Percentiles rank a stretch among this genome's conserved stretches.
Conservation (phyloP, 2,888 invertebrate genomes). For the Drosophila mayaguana region DNA sequence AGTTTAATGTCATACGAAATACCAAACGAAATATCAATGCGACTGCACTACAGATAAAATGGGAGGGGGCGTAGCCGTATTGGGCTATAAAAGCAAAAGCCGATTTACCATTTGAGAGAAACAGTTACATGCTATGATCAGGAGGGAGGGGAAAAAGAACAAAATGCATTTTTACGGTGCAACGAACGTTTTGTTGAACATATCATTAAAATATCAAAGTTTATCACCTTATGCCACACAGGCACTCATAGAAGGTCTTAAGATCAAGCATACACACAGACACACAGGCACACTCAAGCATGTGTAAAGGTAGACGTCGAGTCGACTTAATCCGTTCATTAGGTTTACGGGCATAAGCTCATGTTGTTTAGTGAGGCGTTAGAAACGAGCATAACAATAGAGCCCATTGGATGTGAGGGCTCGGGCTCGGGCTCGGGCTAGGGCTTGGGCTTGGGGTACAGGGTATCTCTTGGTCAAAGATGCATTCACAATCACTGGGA, state of each 20-base stretch:
- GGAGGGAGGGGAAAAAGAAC: neutral
- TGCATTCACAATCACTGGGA: slow-evolving; percentile 50
- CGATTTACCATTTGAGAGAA: slow-evolving; percentile 68
- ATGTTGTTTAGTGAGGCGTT: slow-evolving; percentile 76
- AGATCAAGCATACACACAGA: slow-evolving; percentile 14
- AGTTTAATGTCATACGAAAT: slow-evolving; percentile 60
- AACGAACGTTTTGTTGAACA: slow-evolving; percentile 81
- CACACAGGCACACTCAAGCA: slow-evolving; percentile 16
- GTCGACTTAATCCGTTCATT: slow-evolving; percentile 82
- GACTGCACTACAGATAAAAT: neutral
- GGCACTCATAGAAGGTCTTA: slow-evolving; percentile 30
- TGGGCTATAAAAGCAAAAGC: slow-evolving; percentile 69
- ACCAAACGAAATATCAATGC: slow-evolving; percentile 45
- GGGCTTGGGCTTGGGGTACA: neutral
- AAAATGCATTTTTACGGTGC: slow-evolving; percentile 59
- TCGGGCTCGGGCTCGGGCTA: neutral
- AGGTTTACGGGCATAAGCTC: slow-evolving; percentile 77
- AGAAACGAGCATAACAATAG: slow-evolving; percentile 66
- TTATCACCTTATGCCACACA: slow-evolving; percentile 77
- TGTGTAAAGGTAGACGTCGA: slow-evolving; percentile 21
- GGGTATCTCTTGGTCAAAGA: slow-evolving; percentile 19
- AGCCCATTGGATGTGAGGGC: slow-evolving; percentile 16
- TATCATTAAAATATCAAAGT: slow-evolving; percentile 82
- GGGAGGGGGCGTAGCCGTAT: slow-evolving; percentile 5
- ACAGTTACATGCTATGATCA: slow-evolving; percentile 68